A percentile compares a stretch with the other conserved stretches of the same genome.
Conservation (phyloP, 1,140 invertebrate genomes). For the Callitettix versicolor region DNA sequence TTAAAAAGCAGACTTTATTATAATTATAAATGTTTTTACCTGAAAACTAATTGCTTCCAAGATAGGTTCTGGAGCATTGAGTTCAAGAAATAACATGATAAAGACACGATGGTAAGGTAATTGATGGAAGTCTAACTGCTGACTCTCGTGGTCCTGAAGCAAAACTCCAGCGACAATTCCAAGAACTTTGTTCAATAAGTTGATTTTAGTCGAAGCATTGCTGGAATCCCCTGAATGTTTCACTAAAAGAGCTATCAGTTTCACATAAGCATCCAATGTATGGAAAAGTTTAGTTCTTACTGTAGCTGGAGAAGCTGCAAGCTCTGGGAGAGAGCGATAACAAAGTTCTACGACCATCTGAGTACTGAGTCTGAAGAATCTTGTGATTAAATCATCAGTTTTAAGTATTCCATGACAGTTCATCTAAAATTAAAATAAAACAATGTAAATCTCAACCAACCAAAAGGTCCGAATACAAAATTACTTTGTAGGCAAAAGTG, state of each 20-base stretch:
- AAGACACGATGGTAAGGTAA: constrained; percentile 95
- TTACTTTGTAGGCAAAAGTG: too few species aligned
- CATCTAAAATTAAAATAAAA: constrained; percentile 61
- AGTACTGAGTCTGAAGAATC: constrained; percentile 93
- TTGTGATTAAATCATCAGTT: constrained; percentile 91
- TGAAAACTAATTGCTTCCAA: constrained; percentile 87
- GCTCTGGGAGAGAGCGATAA: constrained; percentile 61
- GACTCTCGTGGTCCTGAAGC: constrained; percentile 82
- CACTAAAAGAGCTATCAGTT: constrained; percentile 88
- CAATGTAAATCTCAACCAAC: too few species aligned
- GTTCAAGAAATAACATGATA: constrained; percentile 92
- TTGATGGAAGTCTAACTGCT: constrained; percentile 85
- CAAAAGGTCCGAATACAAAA: too few species aligned
- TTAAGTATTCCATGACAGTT: constrained; percentile 93
- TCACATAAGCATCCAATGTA: constrained; percentile 90
- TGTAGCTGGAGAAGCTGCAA: constrained; percentile 47
- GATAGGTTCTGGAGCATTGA: constrained; percentile 86
- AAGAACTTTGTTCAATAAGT: constrained; percentile 45
- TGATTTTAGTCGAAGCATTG: constrained; percentile 76
- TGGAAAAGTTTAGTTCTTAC: constrained; percentile 78
- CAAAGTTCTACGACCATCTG: constrained; percentile 95
- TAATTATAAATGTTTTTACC: too few species aligned
- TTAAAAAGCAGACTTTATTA: too few species aligned
- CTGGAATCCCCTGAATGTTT: constrained; percentile 84
- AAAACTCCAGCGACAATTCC: constrained; percentile 92